Conservation (phyloP, 2,888 invertebrate genomes). For the Drosophila stalkeri region DNA sequence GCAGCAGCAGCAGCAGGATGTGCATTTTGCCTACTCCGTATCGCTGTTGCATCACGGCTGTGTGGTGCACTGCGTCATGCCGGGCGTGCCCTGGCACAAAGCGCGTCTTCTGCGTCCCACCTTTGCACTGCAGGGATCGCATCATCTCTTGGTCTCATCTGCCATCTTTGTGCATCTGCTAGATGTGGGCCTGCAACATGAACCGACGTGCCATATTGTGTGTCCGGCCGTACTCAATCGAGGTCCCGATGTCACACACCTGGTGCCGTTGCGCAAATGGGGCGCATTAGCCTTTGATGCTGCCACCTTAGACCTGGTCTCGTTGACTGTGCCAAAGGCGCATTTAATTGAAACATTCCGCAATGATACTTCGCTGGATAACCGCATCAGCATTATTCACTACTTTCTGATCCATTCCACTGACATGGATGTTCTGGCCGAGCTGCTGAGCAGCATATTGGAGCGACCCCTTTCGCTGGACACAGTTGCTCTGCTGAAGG, state of each 20-base stretch:
- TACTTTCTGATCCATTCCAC: slow-evolving; percentile 92
- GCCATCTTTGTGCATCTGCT: slow-evolving; percentile 93
- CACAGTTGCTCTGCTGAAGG: slow-evolving; percentile 88
- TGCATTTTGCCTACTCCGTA: slow-evolving; percentile 94
- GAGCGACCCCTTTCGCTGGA: slow-evolving; percentile 88
- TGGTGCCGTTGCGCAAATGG: slow-evolving; percentile 87
- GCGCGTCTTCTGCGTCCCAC: slow-evolving; percentile 92
- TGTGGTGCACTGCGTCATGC: slow-evolving; percentile 92
- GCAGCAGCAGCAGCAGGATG: slow-evolving; percentile 82
- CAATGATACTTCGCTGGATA: slow-evolving; percentile 88
- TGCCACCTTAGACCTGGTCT: slow-evolving; percentile 90
- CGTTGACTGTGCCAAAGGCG: slow-evolving; percentile 88
- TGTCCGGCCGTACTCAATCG: slow-evolving; percentile 87
- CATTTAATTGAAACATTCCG: slow-evolving; percentile 90
- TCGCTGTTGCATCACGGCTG: slow-evolving; percentile 93
- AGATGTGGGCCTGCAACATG: slow-evolving; percentile 93
- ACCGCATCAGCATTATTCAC: slow-evolving; percentile 92
- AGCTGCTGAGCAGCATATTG: slow-evolving; percentile 88
- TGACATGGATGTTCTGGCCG: slow-evolving; percentile 90
- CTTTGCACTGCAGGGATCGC: slow-evolving; percentile 90
- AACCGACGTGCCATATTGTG: slow-evolving; percentile 93
- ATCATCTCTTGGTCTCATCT: slow-evolving; percentile 93
- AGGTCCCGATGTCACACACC: slow-evolving; percentile 86
- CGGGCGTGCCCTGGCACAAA: slow-evolving; percentile 91
- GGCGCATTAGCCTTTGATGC: slow-evolving; percentile 86